These are phyloP conservation scores for Parelbella ahira DNA, from an alignment of 2,888 invertebrate genomes.

Conservation along the genomic window DNA sequence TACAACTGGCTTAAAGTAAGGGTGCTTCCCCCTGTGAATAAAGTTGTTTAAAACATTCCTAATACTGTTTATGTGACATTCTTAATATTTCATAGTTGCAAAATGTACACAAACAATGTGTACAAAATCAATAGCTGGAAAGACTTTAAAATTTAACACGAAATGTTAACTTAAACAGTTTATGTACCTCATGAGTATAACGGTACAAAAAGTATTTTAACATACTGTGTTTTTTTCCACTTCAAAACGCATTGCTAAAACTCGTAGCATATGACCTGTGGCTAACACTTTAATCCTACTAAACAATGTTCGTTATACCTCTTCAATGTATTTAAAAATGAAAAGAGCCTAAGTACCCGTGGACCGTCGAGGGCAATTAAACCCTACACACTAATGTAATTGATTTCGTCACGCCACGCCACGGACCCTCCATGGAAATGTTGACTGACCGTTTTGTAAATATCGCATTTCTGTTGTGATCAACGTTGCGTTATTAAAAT, in stretches of 20 bases:
- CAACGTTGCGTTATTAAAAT: conserved; percentile 5
- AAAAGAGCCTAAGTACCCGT: conserved; percentile 17
- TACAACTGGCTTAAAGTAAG: no score
- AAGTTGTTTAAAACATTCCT: no score
- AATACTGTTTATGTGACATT: no score
- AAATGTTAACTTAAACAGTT: no score
- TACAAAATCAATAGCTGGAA: no score
- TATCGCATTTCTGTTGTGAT: conserved; percentile 22
- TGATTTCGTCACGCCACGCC: conserved; percentile 30
- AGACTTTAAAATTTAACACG: no score
- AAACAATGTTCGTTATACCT: conserved; percentile 18
- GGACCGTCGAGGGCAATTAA: conserved; percentile 24
- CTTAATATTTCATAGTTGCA: no score
- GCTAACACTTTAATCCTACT: conserved; percentile 17
- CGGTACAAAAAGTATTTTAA: conserved; percentile 15
- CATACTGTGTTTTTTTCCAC: background rate
- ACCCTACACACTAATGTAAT: conserved; percentile 28
- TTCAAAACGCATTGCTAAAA: conserved; percentile 18
- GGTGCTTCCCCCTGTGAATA: no score
- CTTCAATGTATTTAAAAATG: conserved; percentile 20
- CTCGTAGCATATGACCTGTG: conserved; percentile 17
- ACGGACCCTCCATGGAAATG: conserved; percentile 25
- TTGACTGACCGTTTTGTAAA: conserved; percentile 28
- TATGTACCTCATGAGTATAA: no score
- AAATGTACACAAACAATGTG: no score